Evolutionary conservation across 2,888 invertebrate genomes (phyloP).

Genomic region (Apeira syringaria): DNA sequence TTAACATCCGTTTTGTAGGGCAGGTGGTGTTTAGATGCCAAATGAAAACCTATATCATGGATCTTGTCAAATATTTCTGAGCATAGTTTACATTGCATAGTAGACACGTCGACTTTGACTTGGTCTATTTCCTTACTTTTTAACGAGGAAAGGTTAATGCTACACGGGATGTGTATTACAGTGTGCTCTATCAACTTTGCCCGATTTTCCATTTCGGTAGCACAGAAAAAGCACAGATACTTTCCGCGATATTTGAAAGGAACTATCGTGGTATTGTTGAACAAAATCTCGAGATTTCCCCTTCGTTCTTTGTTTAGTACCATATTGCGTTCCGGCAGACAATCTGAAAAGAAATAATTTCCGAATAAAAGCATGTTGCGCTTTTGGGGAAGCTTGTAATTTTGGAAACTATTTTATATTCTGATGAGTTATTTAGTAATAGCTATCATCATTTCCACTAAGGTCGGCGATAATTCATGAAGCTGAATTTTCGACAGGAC

Average conservation of each 20-base stretch:
- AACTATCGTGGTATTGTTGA: constrained; percentile 68
- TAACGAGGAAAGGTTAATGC: constrained; percentile 51
- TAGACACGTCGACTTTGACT: constrained; percentile 67
- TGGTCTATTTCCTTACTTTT: constrained; percentile 54
- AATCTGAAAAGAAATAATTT: constrained; percentile 71
- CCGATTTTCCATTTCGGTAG: constrained; percentile 47
- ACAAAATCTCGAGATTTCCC: constrained; percentile 58
- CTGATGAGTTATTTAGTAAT: too few species aligned
- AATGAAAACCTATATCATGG: constrained; percentile 41
- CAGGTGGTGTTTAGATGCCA: constrained; percentile 51
- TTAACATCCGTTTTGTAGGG: constrained; percentile 46
- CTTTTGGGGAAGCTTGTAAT: not conserved
- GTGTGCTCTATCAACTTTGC: constrained; percentile 54
- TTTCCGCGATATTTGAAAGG: constrained; percentile 72
- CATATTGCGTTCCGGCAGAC: constrained; percentile 45
- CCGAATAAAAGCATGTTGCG: constrained; percentile 4
- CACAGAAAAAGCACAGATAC: constrained; percentile 70
- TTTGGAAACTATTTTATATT: too few species aligned
- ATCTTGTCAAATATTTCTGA: constrained; percentile 28
- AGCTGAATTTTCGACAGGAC: too few species aligned
- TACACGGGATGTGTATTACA: constrained; percentile 51
- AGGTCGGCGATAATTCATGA: too few species aligned
- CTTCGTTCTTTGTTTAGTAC: constrained; percentile 40
- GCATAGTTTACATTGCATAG: constrained; percentile 57
- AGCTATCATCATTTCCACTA: too few species aligned